Percentiles rank a stretch among this genome's conserved stretches.
Conservation (phyloP, 1,140 invertebrate species). For the Ladona fulva region DNA sequence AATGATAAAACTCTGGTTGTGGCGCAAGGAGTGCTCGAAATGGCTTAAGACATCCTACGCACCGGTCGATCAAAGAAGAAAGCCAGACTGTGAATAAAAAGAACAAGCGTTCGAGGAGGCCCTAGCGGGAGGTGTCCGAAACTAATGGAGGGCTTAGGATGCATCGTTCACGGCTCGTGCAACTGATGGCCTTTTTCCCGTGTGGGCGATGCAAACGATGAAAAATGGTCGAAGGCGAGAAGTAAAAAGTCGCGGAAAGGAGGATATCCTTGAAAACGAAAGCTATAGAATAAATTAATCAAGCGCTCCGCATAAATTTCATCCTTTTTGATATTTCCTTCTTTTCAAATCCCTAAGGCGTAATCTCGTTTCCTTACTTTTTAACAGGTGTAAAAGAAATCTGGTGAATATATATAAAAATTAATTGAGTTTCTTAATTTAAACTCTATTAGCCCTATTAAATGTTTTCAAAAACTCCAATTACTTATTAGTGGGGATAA, state of each 20-base stretch:
- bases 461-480: too few relatives aligned
- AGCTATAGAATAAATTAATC: background rate
- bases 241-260: background rate
- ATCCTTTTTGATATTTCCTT: too few relatives aligned
- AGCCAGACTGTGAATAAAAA: background rate
- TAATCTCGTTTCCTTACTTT: too few relatives aligned
- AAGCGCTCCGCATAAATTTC: too few relatives aligned
- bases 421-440: too few relatives aligned
- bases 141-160: background rate
- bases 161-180: background rate
- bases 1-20: background rate
- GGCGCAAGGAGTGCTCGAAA: background rate
- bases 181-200: background rate
- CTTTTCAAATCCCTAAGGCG: too few relatives aligned
- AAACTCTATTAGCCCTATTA: too few relatives aligned
- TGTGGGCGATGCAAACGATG: background rate
- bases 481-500: too few relatives aligned
- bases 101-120: background rate
- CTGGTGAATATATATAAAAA: too few relatives aligned
- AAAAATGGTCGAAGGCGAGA: background rate
- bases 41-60: background rate
- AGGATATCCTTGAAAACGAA: background rate
- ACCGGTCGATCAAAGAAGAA: background rate
- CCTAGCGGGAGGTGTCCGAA: background rate
- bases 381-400: too few relatives aligned